Base-by-base conservation (phyloP, 2,113 vertebrate species). In the Conger conger region DNA sequence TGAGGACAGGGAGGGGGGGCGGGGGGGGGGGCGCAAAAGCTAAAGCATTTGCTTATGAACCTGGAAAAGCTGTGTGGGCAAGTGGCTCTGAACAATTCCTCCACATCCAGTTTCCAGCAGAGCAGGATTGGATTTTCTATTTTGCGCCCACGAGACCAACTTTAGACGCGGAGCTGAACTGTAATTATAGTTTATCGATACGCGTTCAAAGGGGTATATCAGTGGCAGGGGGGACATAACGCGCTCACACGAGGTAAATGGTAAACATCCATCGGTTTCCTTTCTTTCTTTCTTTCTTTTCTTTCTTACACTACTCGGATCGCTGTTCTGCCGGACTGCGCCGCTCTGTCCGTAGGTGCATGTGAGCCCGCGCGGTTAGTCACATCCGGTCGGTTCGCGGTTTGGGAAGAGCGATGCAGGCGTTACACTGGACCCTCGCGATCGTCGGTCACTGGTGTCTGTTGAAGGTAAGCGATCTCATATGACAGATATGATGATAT, bases 331-430 rank as follows among this genome's bases (percentile, higher is more conserved):
- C n/a, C 11, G n/a, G 68, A 73, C 68, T 30, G 68, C 68, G 27
- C 11, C 68, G 27, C 68, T 73, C 68, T 27, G 4, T 9, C 68
- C 33, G 68, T 73, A 33, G 68, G 68, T 73, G 27, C 33, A 73
- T 73, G 68, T 73, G 11, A 73, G 13, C 68, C 68, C 27, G n/a
- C 9, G 68, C 30, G 57, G 27, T 23, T 27, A 63, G 23, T 63
- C 5, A 33, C 68, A 73, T 73, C n/a, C 27, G 68, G 68, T 27
- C 6, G 68, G 68, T 73, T 33, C 9, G 68, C 68, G n/a, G 68
- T 73, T 73, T 33, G 68, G 68, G 68, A 73, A 27, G 68, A 27
- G 40, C 27, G 79, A 81, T 81, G 79, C 27, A 50, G 79, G 79
- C 33, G 42, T 27, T 81, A 23, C 13, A 9, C 79, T 81, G 79